Evolutionary conservation across 2,797 vertebrate genomes (phyloP).

Genomic region (Helostoma temminkii): DNA sequence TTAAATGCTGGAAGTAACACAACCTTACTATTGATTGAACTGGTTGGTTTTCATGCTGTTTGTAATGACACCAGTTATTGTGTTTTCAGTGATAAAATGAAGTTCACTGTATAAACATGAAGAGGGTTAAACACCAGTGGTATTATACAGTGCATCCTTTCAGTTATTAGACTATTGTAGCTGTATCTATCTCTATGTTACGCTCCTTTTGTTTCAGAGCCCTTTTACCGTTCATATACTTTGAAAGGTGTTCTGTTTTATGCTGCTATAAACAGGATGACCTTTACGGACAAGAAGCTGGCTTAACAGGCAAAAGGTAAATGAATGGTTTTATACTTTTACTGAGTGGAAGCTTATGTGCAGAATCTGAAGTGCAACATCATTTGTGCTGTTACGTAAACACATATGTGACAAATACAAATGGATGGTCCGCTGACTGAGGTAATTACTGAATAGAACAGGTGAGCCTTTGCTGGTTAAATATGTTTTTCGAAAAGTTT

Average conservation of each 20-base stretch:
- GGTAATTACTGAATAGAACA: not conserved
- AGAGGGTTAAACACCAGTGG: not conserved
- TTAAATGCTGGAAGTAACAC: not conserved
- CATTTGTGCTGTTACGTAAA: no score
- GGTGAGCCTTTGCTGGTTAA: no score
- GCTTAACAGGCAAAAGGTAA: no score
- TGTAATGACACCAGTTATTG: not conserved
- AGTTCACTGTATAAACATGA: not conserved
- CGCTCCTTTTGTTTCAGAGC: no score
- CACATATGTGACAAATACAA: not conserved
- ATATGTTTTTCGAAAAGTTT: no score
- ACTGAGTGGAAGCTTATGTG: no score
- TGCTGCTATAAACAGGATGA: not conserved
- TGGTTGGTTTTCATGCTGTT: not conserved
- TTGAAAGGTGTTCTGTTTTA: not conserved
- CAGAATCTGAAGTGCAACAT: not conserved
- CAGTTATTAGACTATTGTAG: not conserved
- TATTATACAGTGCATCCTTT: not conserved
- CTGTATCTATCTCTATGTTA: no score
- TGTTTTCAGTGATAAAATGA: conserved; percentile 2
- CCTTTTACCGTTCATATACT: no score
- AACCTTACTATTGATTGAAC: not conserved
- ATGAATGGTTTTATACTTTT: no score
- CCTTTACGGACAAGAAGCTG: no score
- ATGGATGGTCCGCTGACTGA: not conserved